Percentiles rank a stretch among this genome's conserved stretches.
phyloP scores from a whole-genome alignment of 2,113 vertebrate genomes.

The Barnardius zonarius region DNA sequence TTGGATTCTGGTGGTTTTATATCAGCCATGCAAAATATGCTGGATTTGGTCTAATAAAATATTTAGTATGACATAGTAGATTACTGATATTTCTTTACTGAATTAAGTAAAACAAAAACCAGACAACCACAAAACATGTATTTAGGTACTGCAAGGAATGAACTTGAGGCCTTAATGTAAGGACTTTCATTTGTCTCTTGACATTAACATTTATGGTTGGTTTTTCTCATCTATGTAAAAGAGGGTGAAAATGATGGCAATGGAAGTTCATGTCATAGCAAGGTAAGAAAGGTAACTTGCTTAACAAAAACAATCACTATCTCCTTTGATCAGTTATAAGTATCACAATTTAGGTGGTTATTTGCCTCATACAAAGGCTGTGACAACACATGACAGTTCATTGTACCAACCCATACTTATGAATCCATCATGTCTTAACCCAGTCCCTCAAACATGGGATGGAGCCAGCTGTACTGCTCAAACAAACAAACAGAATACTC shows the following conservation, averaged over 20 bases:
- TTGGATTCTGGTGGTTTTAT: not conserved
- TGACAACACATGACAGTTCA: not conserved
- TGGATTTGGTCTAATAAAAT: not conserved
- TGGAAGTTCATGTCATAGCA: not conserved
- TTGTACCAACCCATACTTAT: not conserved
- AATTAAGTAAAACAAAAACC: not conserved
- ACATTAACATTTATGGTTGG: not conserved
- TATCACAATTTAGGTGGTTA: not conserved
- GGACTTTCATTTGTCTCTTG: not conserved
- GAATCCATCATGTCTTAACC: not conserved
- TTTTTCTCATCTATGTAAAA: not conserved
- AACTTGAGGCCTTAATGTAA: not conserved
- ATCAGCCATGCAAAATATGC: not conserved
- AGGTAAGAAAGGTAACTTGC: not conserved
- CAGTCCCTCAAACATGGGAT: not conserved
- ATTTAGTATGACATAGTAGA: not conserved
- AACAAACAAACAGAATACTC: not conserved
- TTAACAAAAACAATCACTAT: not conserved
- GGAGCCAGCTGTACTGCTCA: not conserved
- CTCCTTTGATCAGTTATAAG: not conserved
- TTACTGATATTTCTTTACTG: not conserved
- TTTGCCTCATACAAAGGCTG: not conserved
- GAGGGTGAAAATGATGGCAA: not conserved
- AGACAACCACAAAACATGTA: not conserved
- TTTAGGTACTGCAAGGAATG: not conserved